Conservation (phyloP, 2,797 vertebrate genomes). For the Gallinago stenura region DNA sequence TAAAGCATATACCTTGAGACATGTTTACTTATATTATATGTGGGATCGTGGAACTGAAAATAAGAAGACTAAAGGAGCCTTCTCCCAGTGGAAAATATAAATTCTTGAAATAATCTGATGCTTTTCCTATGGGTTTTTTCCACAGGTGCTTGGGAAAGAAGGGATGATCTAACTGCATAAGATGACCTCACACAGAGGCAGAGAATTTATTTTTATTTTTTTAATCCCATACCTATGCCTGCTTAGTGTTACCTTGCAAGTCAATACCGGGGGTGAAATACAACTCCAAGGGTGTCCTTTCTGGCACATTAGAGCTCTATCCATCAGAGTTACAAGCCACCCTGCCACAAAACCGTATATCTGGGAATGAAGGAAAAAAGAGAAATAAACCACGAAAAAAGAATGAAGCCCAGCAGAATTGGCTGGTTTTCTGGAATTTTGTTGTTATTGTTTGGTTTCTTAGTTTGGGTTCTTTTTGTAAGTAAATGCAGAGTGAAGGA, state of each 20-base stretch:
- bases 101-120: neutral
- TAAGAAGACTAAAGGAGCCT: neutral
- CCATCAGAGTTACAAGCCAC: neutral
- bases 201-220: neutral
- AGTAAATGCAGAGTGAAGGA: neutral
- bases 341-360: neutral
- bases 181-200: neutral
- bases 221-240: fast-evolving
- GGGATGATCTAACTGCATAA: neutral
- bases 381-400: neutral
- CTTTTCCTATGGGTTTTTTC: neutral
- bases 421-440: neutral
- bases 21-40: neutral
- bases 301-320: neutral
- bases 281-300: neutral
- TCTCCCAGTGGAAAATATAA: neutral
- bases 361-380: neutral
- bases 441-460: neutral
- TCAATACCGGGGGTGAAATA: neutral
- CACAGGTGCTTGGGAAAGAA: neutral
- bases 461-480: neutral
- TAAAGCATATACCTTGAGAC: neutral
- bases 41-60: neutral
- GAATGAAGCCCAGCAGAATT: neutral
- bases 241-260: neutral